Conservation (phyloP, 2,888 invertebrate genomes). For the Arenicola marina region DNA sequence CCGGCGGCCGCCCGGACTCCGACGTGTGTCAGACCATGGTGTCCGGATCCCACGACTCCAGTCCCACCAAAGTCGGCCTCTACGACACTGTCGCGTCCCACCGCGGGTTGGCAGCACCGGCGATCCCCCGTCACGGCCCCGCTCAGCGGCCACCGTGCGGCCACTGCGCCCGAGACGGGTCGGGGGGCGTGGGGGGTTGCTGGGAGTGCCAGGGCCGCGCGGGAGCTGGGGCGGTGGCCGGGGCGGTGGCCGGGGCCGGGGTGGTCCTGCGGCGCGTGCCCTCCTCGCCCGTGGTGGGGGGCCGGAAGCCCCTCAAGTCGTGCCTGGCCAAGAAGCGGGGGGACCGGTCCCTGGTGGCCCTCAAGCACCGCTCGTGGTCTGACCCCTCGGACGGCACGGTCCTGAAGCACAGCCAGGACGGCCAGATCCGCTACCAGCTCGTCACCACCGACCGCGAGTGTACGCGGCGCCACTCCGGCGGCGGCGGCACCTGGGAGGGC, state of each 20-base stretch:
- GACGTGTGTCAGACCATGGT: too few relatives aligned
- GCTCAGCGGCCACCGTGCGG: too few relatives aligned
- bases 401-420: constrained; percentile 30
- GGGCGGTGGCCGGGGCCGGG: background rate
- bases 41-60: too few relatives aligned
- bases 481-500: background rate
- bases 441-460: constrained; percentile 8
- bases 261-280: too few relatives aligned
- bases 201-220: background rate
- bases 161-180: background rate
- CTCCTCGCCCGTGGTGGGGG: background rate
- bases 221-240: background rate
- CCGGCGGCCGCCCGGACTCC: too few relatives aligned
- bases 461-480: background rate
- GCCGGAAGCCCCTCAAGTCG: constrained; percentile 23
- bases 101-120: too few relatives aligned
- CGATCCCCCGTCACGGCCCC: too few relatives aligned
- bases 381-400: constrained; percentile 27
- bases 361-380: constrained; percentile 29
- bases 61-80: too few relatives aligned
- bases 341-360: background rate
- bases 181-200: background rate
- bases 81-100: too few relatives aligned
- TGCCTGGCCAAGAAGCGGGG: constrained; percentile 18
- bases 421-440: constrained; percentile 26